Percentiles rank a stretch among this genome's conserved stretches.
Conservation (phyloP, 2,113 vertebrate genomes). For the Xerus inauris region DNA sequence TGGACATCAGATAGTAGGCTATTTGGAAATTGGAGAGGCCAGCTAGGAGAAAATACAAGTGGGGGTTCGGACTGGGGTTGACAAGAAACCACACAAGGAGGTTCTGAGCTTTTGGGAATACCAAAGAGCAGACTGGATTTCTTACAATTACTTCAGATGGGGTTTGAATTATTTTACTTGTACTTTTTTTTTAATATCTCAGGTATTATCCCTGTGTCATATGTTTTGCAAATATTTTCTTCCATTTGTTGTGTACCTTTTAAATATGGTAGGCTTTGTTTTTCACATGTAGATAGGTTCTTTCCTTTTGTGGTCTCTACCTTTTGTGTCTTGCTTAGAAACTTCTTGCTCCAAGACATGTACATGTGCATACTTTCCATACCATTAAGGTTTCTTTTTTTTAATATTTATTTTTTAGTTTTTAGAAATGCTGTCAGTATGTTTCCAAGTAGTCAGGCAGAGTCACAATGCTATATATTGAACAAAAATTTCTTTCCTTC, state of each 20-base stretch:
- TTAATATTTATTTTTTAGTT: conserved; percentile 12
- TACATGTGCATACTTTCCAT: not conserved
- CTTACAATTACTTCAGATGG: not conserved
- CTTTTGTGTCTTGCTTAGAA: not conserved
- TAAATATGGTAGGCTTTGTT: not conserved
- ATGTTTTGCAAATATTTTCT: not conserved
- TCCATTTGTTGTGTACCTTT: not conserved
- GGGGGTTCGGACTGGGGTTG: not conserved
- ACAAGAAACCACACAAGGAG: not conserved
- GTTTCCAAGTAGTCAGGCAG: not conserved
- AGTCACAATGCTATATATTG: not conserved
- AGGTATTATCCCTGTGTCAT: not conserved
- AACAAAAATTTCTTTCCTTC: conserved; percentile 29
- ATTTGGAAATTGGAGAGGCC: not conserved
- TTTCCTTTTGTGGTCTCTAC: not conserved
- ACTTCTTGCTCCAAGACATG: not conserved
- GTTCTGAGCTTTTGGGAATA: not conserved
- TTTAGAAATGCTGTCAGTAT: not conserved
- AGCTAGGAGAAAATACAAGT: not conserved
- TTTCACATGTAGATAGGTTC: not conserved
- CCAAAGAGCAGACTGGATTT: not conserved
- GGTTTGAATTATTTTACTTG: not conserved
- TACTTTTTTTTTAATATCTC: not conserved
- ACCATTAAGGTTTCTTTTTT: not conserved
- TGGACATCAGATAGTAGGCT: not conserved